Conservation (phyloP, 92 coral and sea anemone genomes). For the Blastomussa wellsi region DNA sequence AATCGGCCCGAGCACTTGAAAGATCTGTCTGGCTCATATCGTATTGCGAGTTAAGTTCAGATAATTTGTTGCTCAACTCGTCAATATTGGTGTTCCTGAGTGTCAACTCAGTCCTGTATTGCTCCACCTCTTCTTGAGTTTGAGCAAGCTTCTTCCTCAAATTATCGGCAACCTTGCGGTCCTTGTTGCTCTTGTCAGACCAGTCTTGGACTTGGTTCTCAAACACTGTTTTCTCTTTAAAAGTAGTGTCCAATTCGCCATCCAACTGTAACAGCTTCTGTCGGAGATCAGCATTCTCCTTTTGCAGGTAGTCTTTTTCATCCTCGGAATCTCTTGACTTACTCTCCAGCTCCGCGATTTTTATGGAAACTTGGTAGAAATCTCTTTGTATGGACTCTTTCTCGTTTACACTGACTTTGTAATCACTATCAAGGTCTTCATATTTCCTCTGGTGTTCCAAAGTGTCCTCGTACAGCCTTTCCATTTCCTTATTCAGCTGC, state of each 20-base stretch:
- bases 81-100: conserved; percentile 67
- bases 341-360: conserved; percentile 71
- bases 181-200: conserved; percentile 60
- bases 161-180: conserved; percentile 61
- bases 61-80: conserved; percentile 53
- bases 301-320: conserved; percentile 66
- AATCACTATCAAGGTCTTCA: conserved; percentile 79
- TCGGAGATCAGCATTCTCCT: conserved; percentile 60
- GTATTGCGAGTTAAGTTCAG: conserved; percentile 57
- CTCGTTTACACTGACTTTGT: conserved; percentile 65
- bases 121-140: conserved; percentile 68
- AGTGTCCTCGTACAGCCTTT: conserved; percentile 56
- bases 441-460: conserved; percentile 49
- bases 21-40: conserved; percentile 67
- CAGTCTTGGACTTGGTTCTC: conserved; percentile 73
- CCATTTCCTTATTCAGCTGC: conserved; percentile 56
- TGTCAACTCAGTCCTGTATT: conserved; percentile 61
- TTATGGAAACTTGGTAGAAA: conserved; percentile 46
- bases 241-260: conserved; percentile 58
- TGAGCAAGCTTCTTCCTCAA: conserved; percentile 65
- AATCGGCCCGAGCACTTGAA: conserved; percentile 45
- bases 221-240: conserved; percentile 64
- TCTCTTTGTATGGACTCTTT: conserved; percentile 71
- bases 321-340: conserved; percentile 68
- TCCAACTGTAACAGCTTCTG: conserved; percentile 72